These are phyloP conservation scores for Rissa tridactyla DNA, from an alignment of 2,113 vertebrate species.

Conservation along the genomic window DNA sequence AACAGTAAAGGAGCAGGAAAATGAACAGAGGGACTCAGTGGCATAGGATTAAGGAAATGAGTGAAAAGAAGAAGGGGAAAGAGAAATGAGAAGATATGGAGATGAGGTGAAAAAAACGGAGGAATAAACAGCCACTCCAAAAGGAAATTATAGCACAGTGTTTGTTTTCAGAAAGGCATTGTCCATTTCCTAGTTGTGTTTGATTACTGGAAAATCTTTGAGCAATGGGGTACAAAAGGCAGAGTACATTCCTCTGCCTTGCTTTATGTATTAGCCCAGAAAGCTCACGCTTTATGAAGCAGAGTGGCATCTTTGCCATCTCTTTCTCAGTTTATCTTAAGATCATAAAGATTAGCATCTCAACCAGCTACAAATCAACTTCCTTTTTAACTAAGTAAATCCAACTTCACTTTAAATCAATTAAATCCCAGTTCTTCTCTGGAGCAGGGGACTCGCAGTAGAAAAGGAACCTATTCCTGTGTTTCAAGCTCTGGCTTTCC, in stretches of 20 bases:
- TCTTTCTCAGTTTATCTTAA: background rate
- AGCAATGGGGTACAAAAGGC: background rate
- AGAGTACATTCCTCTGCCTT: background rate
- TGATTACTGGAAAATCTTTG: background rate
- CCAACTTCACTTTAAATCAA: background rate
- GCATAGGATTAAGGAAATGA: slow-evolving; percentile 14
- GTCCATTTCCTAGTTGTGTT: background rate
- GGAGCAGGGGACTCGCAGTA: background rate
- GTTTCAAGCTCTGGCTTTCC: background rate
- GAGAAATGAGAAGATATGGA: background rate
- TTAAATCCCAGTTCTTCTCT: background rate
- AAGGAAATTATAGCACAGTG: background rate
- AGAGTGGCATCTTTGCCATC: background rate
- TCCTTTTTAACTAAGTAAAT: background rate
- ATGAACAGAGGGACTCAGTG: slow-evolving; percentile 29
- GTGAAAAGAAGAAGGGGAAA: background rate
- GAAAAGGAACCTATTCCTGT: background rate
- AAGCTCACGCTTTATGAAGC: background rate
- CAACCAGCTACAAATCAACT: background rate
- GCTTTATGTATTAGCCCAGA: background rate
- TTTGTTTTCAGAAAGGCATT: background rate
- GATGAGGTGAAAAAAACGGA: background rate
- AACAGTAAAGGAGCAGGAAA: slow-evolving; percentile 19
- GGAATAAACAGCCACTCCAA: background rate
- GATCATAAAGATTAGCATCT: background rate